Evolutionary conservation across 2,797 vertebrate genomes (phyloP), one percentile per base, ranked within the genome.

Genomic region (Sparidentex hasta): DNA sequence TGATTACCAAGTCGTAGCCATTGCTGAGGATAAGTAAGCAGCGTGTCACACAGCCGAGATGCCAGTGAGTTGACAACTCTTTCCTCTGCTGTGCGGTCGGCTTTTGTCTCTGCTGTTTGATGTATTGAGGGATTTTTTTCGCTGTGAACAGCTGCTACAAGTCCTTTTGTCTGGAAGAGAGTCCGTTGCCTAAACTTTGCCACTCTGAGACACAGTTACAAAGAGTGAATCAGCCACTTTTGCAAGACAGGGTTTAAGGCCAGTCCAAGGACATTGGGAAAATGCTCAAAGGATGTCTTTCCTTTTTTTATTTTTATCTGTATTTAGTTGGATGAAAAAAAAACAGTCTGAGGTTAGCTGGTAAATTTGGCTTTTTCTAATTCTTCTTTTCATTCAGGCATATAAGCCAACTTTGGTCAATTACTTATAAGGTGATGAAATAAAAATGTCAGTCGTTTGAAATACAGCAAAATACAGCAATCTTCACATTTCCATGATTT

Each of bases 31-130:
- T 46, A 21, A 75, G 33, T 47, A 46, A 58, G 47, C 50, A 58
- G 57, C 46, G 6, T 67, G 5, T 71, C 55, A 64, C 33, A 29
- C 41, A 65, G 62, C 58, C 21, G 41, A 66, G 74, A 56, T 27
- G 50, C 63, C 1, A 84, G 63, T 7, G 25, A 70, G 58, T 71
- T 83, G 52, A 69, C 55, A 69, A 68, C 52, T 43, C 65, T 66
- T 66, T 65, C 20, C 66, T 83, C 50, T 55, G 48, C 56, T 52
- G 54, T 52, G 64, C 57, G 25, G 18, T 62, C 63, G 67, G 62
- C 56, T 71, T 76, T 82, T 84, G 75, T 83, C 21, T 57, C 51
- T 25, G 44, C 73, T 74, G 72, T 83, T 77, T 88, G 85, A 85
- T 81, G 81, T 70, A 80, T 76, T 82, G 44, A 63, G 47, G 61